A percentile compares a stretch with the other conserved stretches of the same genome.
Evolutionary conservation across 2,113 vertebrate genomes (phyloP).

Genomic region (Prinia subflava): DNA sequence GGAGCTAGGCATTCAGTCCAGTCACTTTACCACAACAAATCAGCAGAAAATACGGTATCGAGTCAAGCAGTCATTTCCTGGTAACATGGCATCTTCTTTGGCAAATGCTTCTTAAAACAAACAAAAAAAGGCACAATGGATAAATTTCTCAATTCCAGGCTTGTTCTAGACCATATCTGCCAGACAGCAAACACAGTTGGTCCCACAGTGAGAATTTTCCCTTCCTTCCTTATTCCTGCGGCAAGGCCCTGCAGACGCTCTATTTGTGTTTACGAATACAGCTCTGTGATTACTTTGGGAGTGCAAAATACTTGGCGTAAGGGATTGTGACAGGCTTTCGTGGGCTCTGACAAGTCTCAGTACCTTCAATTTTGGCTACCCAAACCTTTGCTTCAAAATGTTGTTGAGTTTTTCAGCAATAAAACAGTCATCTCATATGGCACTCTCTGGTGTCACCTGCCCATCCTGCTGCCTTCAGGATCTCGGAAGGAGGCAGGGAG

Average conservation of each 20-base stretch:
- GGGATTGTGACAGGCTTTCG: neutral
- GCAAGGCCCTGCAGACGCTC: neutral
- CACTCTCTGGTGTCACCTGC: neutral
- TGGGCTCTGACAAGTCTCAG: neutral
- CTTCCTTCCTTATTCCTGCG: neutral
- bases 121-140: neutral
- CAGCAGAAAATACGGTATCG: neutral
- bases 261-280: neutral
- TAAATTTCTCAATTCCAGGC: neutral
- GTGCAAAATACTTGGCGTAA: neutral
- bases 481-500: neutral
- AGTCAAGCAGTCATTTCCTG: neutral
- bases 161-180: neutral
- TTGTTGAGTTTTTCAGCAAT: neutral
- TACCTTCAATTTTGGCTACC: neutral
- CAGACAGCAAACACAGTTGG: neutral
- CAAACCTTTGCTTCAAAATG: neutral
- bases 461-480: neutral
- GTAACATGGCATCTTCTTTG: conserved; percentile 30
- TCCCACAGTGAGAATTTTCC: neutral
- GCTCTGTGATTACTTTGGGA: conserved; percentile 30
- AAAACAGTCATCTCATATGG: neutral
- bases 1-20: neutral
- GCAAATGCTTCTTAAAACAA: conserved; percentile 34
- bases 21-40: neutral